A percentile compares a stretch with the other conserved stretches of the same genome.
These are phyloP conservation scores for Schizothorax lantsangensis DNA, from an alignment of 2,797 vertebrate genomes.

Conservation along the genomic window DNA sequence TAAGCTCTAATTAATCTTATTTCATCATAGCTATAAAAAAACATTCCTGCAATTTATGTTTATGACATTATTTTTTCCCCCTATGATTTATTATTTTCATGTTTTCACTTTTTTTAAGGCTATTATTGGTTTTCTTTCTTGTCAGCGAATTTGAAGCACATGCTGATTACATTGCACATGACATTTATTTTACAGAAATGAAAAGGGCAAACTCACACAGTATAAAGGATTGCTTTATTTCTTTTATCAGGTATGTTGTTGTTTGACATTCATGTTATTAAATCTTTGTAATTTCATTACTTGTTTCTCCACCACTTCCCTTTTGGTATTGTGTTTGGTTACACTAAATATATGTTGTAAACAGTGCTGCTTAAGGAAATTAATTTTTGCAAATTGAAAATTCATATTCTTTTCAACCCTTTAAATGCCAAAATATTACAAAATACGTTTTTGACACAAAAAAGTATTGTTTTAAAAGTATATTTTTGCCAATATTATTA, in stretches of 20 bases:
- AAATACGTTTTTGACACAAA: background rate
- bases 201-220: background rate
- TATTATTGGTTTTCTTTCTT: background rate
- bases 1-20: background rate
- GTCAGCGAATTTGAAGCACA: slow-evolving; percentile 7
- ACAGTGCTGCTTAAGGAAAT: background rate
- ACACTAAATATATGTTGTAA: too few species aligned
- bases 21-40: background rate
- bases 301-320: background rate
- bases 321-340: background rate
- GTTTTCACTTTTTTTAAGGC: background rate
- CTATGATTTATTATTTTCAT: background rate
- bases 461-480: background rate
- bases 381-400: background rate
- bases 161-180: background rate
- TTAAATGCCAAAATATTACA: background rate
- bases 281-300: background rate
- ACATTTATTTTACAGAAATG: background rate
- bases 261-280: background rate
- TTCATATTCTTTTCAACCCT: background rate
- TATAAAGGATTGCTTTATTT: background rate
- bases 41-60: background rate
- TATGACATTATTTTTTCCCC: background rate
- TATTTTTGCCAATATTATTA: background rate
- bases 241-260: background rate